These are phyloP conservation scores for Brachypteracias leptosomus DNA, from an alignment of 2,113 vertebrate species.

Conservation along the genomic window DNA sequence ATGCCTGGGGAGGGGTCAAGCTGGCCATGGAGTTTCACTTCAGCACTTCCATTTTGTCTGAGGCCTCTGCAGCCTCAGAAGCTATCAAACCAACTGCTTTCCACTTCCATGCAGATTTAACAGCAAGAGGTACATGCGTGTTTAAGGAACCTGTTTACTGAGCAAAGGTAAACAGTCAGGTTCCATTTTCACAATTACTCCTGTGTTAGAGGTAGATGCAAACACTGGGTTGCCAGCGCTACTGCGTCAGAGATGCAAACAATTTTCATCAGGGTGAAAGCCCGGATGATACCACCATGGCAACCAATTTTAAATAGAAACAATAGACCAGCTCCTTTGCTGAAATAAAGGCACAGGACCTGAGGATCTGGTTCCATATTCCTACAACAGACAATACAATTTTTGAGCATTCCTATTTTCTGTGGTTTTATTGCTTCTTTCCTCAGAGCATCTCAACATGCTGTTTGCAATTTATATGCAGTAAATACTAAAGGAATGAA, in stretches of 20 bases:
- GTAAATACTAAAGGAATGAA: background rate
- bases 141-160: background rate
- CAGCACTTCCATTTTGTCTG: background rate
- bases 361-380: background rate
- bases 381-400: background rate
- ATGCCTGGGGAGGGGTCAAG: background rate
- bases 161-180: conserved; percentile 30
- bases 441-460: background rate
- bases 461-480: background rate
- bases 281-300: conserved; percentile 63
- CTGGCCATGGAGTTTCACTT: background rate
- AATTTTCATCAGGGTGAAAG: conserved; percentile 20
- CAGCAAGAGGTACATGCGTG: background rate
- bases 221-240: conserved; percentile 41
- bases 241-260: conserved; percentile 37
- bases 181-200: background rate
- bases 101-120: background rate
- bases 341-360: conserved; percentile 47
- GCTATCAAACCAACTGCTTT: background rate
- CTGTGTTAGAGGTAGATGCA: background rate
- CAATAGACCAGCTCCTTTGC: background rate
- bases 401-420: background rate
- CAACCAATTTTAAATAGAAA: conserved; percentile 66
- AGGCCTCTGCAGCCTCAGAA: background rate
- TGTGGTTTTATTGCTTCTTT: background rate